A percentile compares a stretch with the other conserved stretches of the same genome.
Evolutionary conservation across 2,888 invertebrate species (phyloP).

Genomic region (Tuta absoluta): DNA sequence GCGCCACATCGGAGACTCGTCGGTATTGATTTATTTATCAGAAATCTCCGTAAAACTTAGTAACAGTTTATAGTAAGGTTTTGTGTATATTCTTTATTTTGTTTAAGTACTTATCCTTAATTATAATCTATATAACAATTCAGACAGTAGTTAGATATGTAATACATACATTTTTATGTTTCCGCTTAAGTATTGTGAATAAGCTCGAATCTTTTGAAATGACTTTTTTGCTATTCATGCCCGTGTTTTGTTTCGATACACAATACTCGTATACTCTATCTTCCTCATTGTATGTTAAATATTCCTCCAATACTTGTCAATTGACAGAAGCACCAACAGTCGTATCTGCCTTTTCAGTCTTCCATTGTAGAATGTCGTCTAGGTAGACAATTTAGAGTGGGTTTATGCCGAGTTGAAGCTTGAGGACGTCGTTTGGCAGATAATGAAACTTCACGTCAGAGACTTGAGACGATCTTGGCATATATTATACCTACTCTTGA

Average conservation of each 20-base stretch:
- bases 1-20: no score
- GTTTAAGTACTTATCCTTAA: no score
- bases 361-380: neutral
- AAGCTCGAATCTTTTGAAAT: no score
- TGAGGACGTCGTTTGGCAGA: neutral
- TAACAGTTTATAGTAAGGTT: no score
- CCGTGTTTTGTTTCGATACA: neutral
- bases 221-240: neutral
- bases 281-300: neutral
- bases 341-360: neutral
- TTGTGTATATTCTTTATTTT: no score
- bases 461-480: neutral
- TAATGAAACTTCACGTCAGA: slow-evolving; percentile 16
- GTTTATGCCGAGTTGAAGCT: neutral
- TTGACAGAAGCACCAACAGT: neutral
- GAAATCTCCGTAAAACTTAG: no score
- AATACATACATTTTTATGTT: no score
- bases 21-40: no score
- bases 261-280: neutral
- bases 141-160: no score
- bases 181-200: no score
- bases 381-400: neutral
- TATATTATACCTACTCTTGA: neutral
- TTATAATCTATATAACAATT: no score
- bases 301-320: neutral